These are phyloP conservation scores for Parnassius glacialis DNA, from an alignment of 2,888 invertebrate species.

Conservation along the genomic window DNA sequence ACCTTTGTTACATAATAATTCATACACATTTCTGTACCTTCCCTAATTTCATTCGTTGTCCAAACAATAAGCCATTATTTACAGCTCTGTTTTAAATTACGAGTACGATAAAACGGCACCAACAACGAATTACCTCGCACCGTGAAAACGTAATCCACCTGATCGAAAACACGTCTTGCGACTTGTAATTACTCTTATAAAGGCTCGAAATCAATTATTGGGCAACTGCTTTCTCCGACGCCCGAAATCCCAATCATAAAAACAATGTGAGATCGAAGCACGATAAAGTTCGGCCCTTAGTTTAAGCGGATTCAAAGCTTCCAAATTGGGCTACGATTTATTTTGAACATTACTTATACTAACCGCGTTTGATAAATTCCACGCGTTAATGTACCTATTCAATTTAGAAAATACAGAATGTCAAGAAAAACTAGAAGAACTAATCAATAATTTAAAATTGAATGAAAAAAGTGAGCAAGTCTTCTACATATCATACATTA, in stretches of 20 bases:
- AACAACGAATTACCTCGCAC: not conserved
- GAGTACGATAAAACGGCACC: not conserved
- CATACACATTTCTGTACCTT: no score
- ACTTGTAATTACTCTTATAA: slow-evolving; percentile 24
- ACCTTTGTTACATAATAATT: no score
- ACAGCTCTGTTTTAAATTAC: not conserved
- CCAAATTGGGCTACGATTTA: not conserved
- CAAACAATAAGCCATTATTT: no score
- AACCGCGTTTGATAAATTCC: no score
- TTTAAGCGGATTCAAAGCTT: not conserved
- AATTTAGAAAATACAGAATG: no score
- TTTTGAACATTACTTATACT: no score
- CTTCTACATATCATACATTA: no score
- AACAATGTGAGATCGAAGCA: slow-evolving; percentile 34
- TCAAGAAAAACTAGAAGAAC: no score
- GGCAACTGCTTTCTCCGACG: slow-evolving; percentile 28
- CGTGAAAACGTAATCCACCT: slow-evolving; percentile 21
- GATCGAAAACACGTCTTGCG: slow-evolving; percentile 17
- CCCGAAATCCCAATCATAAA: slow-evolving; percentile 32
- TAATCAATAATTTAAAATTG: no score
- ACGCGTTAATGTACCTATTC: no score
- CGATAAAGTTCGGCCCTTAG: slow-evolving; percentile 14
- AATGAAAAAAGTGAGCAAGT: no score
- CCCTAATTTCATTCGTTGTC: no score
- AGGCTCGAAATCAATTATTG: slow-evolving; percentile 28